phyloP scores from a whole-genome alignment of 2,797 vertebrate genomes.

The Centropyge bicolor region DNA sequence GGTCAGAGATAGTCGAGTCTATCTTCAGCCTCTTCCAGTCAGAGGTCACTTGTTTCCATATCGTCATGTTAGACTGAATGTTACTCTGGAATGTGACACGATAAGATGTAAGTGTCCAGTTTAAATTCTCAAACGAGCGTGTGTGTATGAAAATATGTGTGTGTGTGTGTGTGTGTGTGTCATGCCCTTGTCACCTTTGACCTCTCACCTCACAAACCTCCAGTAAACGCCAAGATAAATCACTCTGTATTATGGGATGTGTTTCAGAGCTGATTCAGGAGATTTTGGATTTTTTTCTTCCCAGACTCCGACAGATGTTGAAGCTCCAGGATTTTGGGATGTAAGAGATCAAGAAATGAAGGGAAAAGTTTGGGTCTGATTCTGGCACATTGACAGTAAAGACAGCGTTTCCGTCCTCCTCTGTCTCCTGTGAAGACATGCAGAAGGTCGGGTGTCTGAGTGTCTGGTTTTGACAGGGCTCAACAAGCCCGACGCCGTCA shows the following conservation, averaged over 20 bases:
- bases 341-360: not conserved
- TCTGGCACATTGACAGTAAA: not conserved
- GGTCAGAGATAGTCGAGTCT: not conserved
- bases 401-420: not conserved
- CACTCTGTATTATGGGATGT: not conserved
- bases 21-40: conserved; percentile 8
- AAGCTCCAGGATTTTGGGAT: not conserved
- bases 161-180: not conserved
- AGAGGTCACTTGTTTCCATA: conserved; percentile 21
- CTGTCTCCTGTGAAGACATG: not conserved
- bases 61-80: not conserved
- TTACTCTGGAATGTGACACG: conserved; percentile 24
- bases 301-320: no score
- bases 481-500: not conserved
- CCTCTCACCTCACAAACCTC: conserved; percentile 7
- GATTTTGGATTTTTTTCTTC: not conserved
- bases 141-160: not conserved
- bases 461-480: conserved; percentile 15
- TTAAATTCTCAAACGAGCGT: not conserved
- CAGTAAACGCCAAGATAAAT: not conserved
- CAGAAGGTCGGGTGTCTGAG: conserved; percentile 8
- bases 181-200: not conserved
- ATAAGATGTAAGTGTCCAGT: conserved; percentile 16
- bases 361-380: not conserved
- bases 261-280: not conserved